Percentiles rank a stretch among this genome's conserved stretches.
phyloP scores from a whole-genome alignment of 2,888 invertebrate species.

The Anticlea derivata region DNA sequence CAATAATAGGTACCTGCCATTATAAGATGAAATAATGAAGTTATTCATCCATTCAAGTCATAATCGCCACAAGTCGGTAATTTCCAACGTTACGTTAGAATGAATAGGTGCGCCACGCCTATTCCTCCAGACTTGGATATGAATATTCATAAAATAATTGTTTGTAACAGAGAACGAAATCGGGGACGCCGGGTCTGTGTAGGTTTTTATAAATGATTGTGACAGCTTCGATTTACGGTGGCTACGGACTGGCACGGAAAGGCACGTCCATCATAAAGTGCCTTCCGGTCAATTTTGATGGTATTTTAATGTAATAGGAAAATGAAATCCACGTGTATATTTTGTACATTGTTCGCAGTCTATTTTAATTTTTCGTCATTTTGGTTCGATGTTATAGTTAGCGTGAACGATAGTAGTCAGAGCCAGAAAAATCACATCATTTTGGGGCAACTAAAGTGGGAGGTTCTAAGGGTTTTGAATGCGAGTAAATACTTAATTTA shows the following conservation, averaged over 20 bases:
- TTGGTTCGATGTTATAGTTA: too few relatives aligned
- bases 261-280: background rate
- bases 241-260: conserved; percentile 22
- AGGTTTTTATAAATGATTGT: conserved; percentile 55
- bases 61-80: conserved; percentile 23
- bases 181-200: conserved; percentile 41
- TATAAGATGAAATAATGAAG: conserved; percentile 13
- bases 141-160: conserved; percentile 61
- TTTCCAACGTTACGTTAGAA: conserved; percentile 26
- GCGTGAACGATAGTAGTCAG: too few relatives aligned
- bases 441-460: too few relatives aligned
- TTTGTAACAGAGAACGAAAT: conserved; percentile 50
- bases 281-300: too few relatives aligned
- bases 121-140: conserved; percentile 36
- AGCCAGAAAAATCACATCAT: too few relatives aligned
- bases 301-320: too few relatives aligned
- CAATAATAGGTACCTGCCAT: background rate
- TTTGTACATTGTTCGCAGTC: too few relatives aligned
- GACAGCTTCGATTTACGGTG: conserved; percentile 55
- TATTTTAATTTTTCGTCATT: too few relatives aligned
- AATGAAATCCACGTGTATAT: too few relatives aligned
- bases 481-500: too few relatives aligned
- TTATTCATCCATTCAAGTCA: conserved; percentile 20
- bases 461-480: too few relatives aligned
- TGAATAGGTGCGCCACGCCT: conserved; percentile 30